Percentiles rank a stretch among this genome's conserved stretches.
These are phyloP conservation scores for Acanthosoma haemorrhoidale DNA, from an alignment of 2,888 invertebrate genomes.

Conservation along the genomic window DNA sequence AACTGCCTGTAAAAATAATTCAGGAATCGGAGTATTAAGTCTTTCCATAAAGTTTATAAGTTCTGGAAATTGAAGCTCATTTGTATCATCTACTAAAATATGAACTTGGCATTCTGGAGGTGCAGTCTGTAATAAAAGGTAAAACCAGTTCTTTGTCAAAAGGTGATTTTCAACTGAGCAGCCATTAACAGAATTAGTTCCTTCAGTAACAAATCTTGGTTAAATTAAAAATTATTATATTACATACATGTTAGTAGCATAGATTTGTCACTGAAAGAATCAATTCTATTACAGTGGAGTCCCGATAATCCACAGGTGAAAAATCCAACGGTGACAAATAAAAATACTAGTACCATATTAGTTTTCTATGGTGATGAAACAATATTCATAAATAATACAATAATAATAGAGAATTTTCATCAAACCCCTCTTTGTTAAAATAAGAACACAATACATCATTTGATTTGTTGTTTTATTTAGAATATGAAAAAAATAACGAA, in stretches of 20 bases:
- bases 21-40: conserved; percentile 44
- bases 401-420: too few species aligned
- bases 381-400: too few species aligned
- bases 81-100: conserved; percentile 57
- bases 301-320: too few species aligned
- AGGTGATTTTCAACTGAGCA: too few species aligned
- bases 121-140: conserved; percentile 13
- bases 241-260: background rate
- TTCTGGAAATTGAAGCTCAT: conserved; percentile 57
- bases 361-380: too few species aligned
- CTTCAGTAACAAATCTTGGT: background rate
- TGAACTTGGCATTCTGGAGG: conserved; percentile 35
- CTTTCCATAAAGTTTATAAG: conserved; percentile 56
- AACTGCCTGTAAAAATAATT: conserved; percentile 44
- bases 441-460: too few species aligned
- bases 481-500: too few species aligned
- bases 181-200: too few species aligned
- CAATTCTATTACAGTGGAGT: background rate
- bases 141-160: background rate
- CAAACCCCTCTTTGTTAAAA: too few species aligned
- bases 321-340: too few species aligned
- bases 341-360: too few species aligned
- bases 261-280: background rate
- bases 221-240: background rate
- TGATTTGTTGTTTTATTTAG: too few species aligned